Evolutionary conservation across 2,113 vertebrate species (phyloP).

Genomic region (Epinephelus moara): DNA sequence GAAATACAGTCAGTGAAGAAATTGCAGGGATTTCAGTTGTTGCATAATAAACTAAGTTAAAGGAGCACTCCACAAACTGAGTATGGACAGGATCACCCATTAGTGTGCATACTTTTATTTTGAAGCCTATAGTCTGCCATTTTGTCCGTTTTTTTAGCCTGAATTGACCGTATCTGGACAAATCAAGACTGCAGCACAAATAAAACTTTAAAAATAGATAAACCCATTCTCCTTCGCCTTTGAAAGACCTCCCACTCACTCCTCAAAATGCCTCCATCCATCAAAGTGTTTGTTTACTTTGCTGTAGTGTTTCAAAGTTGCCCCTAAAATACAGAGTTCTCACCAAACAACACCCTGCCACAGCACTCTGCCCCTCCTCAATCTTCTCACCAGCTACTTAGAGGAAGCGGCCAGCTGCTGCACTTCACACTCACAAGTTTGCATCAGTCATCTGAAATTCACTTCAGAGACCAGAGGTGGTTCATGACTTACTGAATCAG

Average conservation of each 20-base stretch:
- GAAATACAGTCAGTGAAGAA: not conserved
- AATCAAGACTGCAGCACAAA: not conserved
- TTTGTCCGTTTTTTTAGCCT: no score
- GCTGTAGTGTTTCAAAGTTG: constrained; percentile 2
- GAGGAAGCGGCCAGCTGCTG: constrained; percentile 48
- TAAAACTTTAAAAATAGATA: not conserved
- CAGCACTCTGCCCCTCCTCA: constrained; percentile 4
- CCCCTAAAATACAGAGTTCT: constrained; percentile 18
- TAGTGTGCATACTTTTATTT: no score
- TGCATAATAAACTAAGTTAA: not conserved
- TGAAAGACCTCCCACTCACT: not conserved
- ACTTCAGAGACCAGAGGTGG: constrained; percentile 43
- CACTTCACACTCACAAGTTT: constrained; percentile 48
- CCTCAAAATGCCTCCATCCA: not conserved
- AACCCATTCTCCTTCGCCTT: constrained; percentile 1
- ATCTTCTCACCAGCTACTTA: constrained; percentile 25
- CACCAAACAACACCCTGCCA: constrained; percentile 8
- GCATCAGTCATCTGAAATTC: constrained; percentile 33
- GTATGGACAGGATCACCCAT: no score
- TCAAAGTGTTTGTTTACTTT: constrained; percentile 23
- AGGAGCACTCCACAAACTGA: not conserved
- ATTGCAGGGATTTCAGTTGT: not conserved
- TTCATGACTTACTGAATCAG: constrained; percentile 16
- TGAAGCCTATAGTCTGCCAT: no score
- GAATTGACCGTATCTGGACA: not conserved